These are phyloP conservation scores for Garrulus glandarius DNA, from an alignment of 2,797 vertebrate species.

Conservation along the genomic window DNA sequence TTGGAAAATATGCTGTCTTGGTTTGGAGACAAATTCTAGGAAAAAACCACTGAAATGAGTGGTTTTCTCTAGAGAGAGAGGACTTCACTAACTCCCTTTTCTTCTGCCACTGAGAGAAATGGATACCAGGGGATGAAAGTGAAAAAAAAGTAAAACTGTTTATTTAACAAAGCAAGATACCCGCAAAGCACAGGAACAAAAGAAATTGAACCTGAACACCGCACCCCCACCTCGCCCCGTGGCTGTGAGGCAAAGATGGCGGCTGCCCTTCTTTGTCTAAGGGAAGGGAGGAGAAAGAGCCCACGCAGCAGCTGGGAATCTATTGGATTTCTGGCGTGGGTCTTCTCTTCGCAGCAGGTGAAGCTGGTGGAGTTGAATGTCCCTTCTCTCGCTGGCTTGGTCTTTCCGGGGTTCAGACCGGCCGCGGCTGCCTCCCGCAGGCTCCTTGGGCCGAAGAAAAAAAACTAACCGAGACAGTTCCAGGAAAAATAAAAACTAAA, in stretches of 20 bases:
- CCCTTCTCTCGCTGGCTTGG: background rate
- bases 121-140: background rate
- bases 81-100: background rate
- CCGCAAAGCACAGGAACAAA: background rate
- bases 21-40: background rate
- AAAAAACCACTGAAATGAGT: background rate
- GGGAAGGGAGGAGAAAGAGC: background rate
- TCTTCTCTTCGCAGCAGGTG: background rate
- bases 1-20: background rate
- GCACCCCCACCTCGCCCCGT: fast-evolving
- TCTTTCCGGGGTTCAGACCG: background rate
- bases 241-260: fast-evolving
- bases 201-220: background rate
- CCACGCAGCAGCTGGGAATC: background rate
- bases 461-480: background rate
- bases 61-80: fast-evolving
- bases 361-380: background rate
- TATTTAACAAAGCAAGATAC: background rate
- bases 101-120: background rate
- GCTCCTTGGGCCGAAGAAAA: fast-evolving
- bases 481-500: background rate
- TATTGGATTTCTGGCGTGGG: background rate
- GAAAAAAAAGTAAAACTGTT: background rate
- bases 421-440: fast-evolving
- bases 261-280: background rate